These are phyloP conservation scores for Mactra quadrangularis DNA, from an alignment of 1,140 invertebrate genomes.

Conservation along the genomic window DNA sequence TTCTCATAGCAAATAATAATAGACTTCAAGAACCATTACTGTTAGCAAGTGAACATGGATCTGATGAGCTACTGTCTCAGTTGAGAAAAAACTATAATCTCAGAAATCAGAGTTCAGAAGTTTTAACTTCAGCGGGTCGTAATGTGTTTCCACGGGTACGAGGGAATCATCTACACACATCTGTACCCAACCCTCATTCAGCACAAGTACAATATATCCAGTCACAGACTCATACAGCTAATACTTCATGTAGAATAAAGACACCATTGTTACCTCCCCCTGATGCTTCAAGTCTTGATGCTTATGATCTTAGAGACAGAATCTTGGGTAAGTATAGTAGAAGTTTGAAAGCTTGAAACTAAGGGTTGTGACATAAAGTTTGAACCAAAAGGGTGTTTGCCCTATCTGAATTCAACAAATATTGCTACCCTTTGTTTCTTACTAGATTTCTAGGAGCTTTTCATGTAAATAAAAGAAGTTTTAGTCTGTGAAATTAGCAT, in stretches of 20 bases:
- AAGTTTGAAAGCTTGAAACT: neutral
- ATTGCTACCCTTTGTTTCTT: too few species aligned
- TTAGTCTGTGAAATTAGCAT: too few species aligned
- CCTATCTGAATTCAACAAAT: too few species aligned
- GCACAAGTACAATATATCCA: slow-evolving; percentile 82
- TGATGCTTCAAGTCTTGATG: slow-evolving; percentile 74
- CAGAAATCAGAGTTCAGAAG: slow-evolving; percentile 45
- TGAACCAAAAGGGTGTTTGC: too few species aligned
- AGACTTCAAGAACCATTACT: slow-evolving; percentile 79
- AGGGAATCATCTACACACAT: slow-evolving; percentile 78
- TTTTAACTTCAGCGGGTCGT: slow-evolving; percentile 58
- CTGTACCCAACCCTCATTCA: slow-evolving; percentile 81
- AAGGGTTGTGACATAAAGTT: too few species aligned
- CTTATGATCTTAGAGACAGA: slow-evolving; percentile 79
- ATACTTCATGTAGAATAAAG: slow-evolving; percentile 82
- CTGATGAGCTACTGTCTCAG: slow-evolving; percentile 76
- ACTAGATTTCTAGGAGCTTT: too few species aligned
- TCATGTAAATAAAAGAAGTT: neutral
- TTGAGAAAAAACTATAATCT: slow-evolving; percentile 75
- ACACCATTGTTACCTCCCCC: slow-evolving; percentile 82
- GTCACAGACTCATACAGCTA: slow-evolving; percentile 82
- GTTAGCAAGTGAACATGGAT: slow-evolving; percentile 80
- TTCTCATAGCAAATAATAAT: slow-evolving; percentile 80
- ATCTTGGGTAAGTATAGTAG: slow-evolving; percentile 77
- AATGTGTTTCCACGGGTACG: slow-evolving; percentile 80